Base-by-base conservation (phyloP, 2,888 invertebrate genomes). In the Habrosyne pyritoides region DNA sequence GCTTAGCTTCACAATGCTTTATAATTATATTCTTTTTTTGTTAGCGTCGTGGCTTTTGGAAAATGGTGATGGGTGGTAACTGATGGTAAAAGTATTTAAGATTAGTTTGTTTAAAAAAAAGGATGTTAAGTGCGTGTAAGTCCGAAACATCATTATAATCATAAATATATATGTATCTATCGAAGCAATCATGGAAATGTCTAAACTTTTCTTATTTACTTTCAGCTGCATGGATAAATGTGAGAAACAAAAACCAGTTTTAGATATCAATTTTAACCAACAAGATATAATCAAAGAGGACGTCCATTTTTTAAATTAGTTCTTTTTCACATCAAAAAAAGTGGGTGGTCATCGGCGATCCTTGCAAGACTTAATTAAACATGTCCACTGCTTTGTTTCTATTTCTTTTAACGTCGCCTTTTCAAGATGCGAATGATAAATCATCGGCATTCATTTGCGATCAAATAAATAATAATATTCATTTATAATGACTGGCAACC, bases 301-400 rank as follows among this genome's bases (percentile, higher is more conserved):
- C 60, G 52, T 30, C 57, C 59, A 59, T 57, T 58, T 53, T 60
- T 60, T 60, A 67, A 61, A 69, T 69, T 33, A 59, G 65, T 18
- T 14, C 36, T 53, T 66, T 69, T 69, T 67, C 63, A 62, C 5
- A 14, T n/a, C 7, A 49, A n/a, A 36, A 55, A 53, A 61, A 53
- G 60, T 50, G 53, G 57, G 54, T 57, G 69, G 67, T 50, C 68
- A 67, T 54, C 56, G 62, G 33, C 36, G 18, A 42, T 42, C n/a
- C 12, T 36, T n/a, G 47, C 36, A 54, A 30, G 52, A 53, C 55
- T 53, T 57, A 57, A 66, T 66, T 66, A 66, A 63, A 56, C 57
- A 47, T 51, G 10, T 26, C 14, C 36, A 52, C 28, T 33, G 52
- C 51, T 36, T 56, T 50, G 10, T 53, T 28, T 47, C 47, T 53